A percentile compares a stretch with the other conserved stretches of the same genome.
Conservation (phyloP, 2,113 vertebrate species). For the Neolamprologus caudopunctatus region DNA sequence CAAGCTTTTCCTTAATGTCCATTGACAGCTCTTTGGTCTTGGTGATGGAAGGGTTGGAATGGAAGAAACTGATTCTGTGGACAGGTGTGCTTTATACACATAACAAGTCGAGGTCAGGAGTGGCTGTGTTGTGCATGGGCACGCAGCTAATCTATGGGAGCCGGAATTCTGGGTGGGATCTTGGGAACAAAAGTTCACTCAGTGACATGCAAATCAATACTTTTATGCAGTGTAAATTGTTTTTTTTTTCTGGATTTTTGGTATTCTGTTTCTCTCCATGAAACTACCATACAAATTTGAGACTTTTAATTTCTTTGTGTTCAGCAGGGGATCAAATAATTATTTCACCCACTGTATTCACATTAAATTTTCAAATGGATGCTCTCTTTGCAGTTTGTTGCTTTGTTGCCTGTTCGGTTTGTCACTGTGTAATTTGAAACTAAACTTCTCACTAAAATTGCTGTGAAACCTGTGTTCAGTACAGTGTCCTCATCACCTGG, state of each 20-base stretch:
- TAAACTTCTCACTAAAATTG: background rate
- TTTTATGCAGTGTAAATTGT: background rate
- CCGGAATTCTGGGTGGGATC: background rate
- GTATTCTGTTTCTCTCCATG: background rate
- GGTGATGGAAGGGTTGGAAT: background rate
- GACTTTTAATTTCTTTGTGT: background rate
- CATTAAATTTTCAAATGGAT: background rate
- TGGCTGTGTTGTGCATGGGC: background rate
- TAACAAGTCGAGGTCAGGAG: background rate
- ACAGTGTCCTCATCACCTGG: background rate
- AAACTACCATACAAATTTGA: background rate
- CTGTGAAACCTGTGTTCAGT: background rate
- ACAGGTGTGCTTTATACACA: background rate
- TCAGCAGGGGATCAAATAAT: background rate
- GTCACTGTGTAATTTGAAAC: background rate
- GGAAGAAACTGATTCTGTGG: background rate
- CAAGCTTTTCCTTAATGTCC: background rate
- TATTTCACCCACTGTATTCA: background rate
- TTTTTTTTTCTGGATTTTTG: background rate
- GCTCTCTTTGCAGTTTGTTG: background rate
- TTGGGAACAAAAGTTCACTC: background rate
- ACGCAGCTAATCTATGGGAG: background rate
- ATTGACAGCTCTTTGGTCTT: background rate
- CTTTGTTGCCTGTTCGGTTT: background rate
- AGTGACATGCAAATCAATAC: background rate